These are phyloP conservation scores for Empidonax alnorum DNA, from an alignment of 2,113 vertebrate species.

Conservation along the genomic window DNA sequence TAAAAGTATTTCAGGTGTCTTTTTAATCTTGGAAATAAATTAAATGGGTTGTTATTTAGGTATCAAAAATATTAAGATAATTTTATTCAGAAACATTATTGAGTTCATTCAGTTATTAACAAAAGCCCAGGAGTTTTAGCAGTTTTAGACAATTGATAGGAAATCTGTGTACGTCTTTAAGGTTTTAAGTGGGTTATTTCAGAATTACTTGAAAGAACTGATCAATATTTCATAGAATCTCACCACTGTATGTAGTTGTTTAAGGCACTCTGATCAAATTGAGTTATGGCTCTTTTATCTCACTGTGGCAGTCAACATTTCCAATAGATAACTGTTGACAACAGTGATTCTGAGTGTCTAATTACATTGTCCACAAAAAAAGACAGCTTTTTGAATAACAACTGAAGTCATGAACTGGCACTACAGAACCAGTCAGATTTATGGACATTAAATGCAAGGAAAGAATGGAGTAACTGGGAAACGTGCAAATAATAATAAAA, in stretches of 20 bases:
- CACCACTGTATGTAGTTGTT: conserved; percentile 10
- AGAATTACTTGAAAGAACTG: not conserved
- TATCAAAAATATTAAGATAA: not conserved
- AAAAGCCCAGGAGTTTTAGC: not conserved
- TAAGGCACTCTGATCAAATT: conserved; percentile 34
- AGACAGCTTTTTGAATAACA: not conserved
- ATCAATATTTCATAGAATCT: conserved; percentile 38
- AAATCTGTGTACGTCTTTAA: not conserved
- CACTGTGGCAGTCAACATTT: not conserved
- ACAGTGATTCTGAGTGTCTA: not conserved
- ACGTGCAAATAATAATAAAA: not conserved
- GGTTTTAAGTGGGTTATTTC: conserved; percentile 6
- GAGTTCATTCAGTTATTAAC: not conserved
- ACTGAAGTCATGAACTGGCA: not conserved
- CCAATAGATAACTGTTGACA: conserved; percentile 8
- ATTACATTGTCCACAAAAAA: not conserved
- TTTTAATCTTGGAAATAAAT: not conserved
- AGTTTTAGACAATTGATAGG: not conserved
- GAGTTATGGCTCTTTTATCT: conserved; percentile 39
- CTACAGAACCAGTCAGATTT: conserved; percentile 6
- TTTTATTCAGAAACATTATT: not conserved
- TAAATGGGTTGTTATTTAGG: not conserved
- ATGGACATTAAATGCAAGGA: conserved; percentile 6
- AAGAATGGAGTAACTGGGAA: not conserved
- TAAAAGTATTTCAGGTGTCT: not conserved